These are phyloP conservation scores for Temnothorax ravouxi DNA, from an alignment of 2,888 invertebrate genomes.

Conservation along the genomic window DNA sequence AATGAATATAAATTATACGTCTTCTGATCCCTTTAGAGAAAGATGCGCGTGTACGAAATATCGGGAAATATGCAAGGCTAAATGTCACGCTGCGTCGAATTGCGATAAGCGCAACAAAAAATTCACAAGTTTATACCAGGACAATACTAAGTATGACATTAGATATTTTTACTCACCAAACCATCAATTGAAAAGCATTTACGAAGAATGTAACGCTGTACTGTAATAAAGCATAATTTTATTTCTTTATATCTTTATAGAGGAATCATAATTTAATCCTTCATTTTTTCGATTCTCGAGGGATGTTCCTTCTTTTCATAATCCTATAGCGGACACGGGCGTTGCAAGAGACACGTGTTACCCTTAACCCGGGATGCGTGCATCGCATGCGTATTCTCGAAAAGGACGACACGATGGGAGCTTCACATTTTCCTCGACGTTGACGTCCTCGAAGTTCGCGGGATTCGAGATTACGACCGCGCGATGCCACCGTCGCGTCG, in stretches of 20 bases:
- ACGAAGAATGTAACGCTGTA: neutral
- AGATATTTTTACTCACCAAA: neutral
- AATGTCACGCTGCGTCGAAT: neutral
- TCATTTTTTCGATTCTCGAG: slow-evolving; percentile 6
- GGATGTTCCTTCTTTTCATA: slow-evolving; percentile 5
- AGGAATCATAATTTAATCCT: neutral
- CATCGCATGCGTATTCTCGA: slow-evolving; percentile 6
- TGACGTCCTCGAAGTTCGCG: slow-evolving; percentile 36
- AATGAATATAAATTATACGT: slow-evolving; percentile 34
- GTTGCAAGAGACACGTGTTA: slow-evolving; percentile 40
- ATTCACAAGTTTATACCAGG: neutral
- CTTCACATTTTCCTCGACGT: slow-evolving; percentile 37
- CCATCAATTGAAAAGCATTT: neutral
- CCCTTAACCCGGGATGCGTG: slow-evolving; percentile 10
- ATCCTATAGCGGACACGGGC: neutral
- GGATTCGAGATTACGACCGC: slow-evolving; percentile 32
- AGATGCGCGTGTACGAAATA: slow-evolving; percentile 5
- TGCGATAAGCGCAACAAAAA: slow-evolving; percentile 4
- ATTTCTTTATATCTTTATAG: neutral
- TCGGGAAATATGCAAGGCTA: slow-evolving; percentile 14
- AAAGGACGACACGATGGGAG: slow-evolving; percentile 8
- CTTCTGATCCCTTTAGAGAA: slow-evolving; percentile 4
- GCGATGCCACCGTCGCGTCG: slow-evolving; percentile 20
- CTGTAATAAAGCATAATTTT: neutral
- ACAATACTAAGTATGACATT: slow-evolving; percentile 1